Evolutionary conservation across 2,888 invertebrate genomes (phyloP), one percentile per base, ranked within the genome.

Genomic region (Catocala nupta): DNA sequence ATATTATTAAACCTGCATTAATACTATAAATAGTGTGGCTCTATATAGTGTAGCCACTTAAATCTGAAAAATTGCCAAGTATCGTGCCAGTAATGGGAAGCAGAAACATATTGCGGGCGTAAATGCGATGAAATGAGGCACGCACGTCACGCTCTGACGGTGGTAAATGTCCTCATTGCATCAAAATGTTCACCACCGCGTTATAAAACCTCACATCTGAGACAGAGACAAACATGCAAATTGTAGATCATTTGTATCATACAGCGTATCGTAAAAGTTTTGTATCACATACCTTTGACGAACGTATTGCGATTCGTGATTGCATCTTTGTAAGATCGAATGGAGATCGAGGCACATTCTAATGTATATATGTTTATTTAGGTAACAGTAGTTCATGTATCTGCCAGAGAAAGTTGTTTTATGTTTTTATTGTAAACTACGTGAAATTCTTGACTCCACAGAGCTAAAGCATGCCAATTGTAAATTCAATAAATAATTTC

Each of bases 91-190:
- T 75, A 77, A 74, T 76, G 61, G 63, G 59, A 62, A 65, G 55
- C 48, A 65, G 55, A 55, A 60, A 54, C 53, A 60, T 65, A 63
- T 75, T 72, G 68, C 68, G 52, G 63, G 65, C 65, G 72, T 62
- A 56, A 68, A 80, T 66, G 70, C 69, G 69, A 63, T 75, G 68
- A 72, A 77, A 71, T 70, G 73, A 63, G 43, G 42, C 64, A 53
- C 62, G 65, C 63, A 62, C 63, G 65, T 71, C 69, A 71, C 71
- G 75, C 75, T 74, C 72, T 55, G 61, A 45, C 65, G 56, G 42
- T 56, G 55, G 45, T 65, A 12, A 58, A 68, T 69, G 69, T 54
- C 16, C 34, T 55, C 48, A 54, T 34, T 59, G 25, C 54, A 59
- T 59, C 34, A 43, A 53, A 53, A 49, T 55, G 34, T 42, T 53